Conservation (phyloP, 2,888 invertebrate genomes). For the Enoplolaimus lenunculus region DNA sequence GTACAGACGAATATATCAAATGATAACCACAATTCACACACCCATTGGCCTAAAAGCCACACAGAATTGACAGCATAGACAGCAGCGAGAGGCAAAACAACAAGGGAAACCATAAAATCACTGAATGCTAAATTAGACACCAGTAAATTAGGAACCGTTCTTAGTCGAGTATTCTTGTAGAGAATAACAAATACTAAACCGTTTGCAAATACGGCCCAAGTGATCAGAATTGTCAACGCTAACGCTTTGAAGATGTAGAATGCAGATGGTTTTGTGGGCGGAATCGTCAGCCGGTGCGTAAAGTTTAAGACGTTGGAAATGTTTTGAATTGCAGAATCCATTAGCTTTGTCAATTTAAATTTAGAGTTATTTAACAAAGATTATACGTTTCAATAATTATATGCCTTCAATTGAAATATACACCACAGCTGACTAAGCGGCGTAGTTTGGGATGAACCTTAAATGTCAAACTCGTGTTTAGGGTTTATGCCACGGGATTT, state of each 20-base stretch:
- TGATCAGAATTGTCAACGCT: conserved; percentile 34
- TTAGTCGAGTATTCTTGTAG: conserved; percentile 38
- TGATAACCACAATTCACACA: conserved; percentile 45
- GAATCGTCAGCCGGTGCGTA: no score
- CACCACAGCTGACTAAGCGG: no score
- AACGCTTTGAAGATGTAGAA: conserved; percentile 24
- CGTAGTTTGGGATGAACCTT: no score
- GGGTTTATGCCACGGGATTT: no score
- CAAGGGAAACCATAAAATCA: conserved; percentile 43
- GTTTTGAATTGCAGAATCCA: no score
- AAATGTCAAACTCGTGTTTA: no score
- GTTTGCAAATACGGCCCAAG: conserved; percentile 39
- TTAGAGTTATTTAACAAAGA: no score
- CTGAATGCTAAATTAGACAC: conserved; percentile 46
- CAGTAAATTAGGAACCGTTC: conserved; percentile 45
- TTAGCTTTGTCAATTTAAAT: no score
- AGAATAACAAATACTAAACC: conserved; percentile 38
- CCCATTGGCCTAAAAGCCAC: conserved; percentile 44
- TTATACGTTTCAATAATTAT: no score
- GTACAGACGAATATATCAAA: conserved; percentile 46
- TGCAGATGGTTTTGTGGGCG: neutral
- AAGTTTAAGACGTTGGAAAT: no score
- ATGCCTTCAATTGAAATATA: no score
- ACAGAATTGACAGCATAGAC: conserved; percentile 43
- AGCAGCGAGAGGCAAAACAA: conserved; percentile 46